Base-by-base conservation (phyloP, 2,888 invertebrate species). In the Cordilura impudica region DNA sequence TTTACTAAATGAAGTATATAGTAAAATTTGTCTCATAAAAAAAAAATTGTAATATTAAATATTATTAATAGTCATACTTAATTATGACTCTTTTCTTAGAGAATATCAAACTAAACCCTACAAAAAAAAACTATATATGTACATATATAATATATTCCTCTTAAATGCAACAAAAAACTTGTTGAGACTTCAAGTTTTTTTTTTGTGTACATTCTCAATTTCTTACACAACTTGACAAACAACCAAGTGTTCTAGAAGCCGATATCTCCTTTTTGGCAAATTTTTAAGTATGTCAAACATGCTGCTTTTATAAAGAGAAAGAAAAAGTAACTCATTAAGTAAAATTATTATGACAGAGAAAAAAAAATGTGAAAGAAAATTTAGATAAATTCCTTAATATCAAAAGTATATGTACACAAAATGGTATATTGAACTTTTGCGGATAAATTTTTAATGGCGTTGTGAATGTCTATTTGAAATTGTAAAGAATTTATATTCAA, bases 211-310 rank as follows among this genome's bases (percentile, higher is more conserved):
- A 26, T 26, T 26, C 26, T 26, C 26, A 26, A 61, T 56, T 56
- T 65, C 14, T 19, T 65, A 26, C 16, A 18, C 16, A 10, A 49
- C 39, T 58, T 65, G 56, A 39, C 26, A 47, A 56, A 39, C 56
- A 65, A 60, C 73, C 66, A 66, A 66, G 51, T 60, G 31, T 58
- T 19, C 7, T 21, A 29, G 29, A 18, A 56, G 35, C n/a, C 6
- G 26, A 26, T 4, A 29, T 35, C 23, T 56, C 14, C 21, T 49
- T 14, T 39, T 73, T 73, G 73, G 73, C 73, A 73, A 49, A 51
- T 51, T 51, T 58, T 58, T 26, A 74, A 74, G 43, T 74, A 31
- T 74, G 73, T 66, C 73, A 74, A 56, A 47, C 23, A n/a, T 39
- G 35, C 3, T 39, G 35, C n/a, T 4, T 4, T 1, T 12, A n/a